Evolutionary conservation across 2,888 invertebrate genomes (phyloP).

Genomic region (Neoascia interrupta): DNA sequence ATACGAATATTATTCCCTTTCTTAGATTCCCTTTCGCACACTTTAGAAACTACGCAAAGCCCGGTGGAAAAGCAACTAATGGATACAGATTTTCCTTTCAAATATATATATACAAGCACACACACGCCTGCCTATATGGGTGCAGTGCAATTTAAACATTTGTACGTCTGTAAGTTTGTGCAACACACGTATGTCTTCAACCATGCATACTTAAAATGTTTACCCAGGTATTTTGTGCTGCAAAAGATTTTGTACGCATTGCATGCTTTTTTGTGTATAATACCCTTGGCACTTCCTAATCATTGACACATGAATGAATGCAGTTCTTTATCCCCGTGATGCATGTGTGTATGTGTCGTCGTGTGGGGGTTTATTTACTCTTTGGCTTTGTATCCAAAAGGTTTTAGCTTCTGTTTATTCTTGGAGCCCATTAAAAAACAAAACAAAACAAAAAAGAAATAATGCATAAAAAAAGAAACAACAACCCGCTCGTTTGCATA

Average conservation of each 20-base stretch:
- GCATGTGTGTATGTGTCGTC: not conserved
- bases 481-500: constrained; percentile 10
- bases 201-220: constrained; percentile 56
- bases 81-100: constrained; percentile 29
- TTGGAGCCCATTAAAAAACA: constrained; percentile 53
- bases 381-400: constrained; percentile 58
- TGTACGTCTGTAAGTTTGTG: too few relatives aligned
- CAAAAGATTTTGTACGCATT: constrained; percentile 69
- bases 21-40: constrained; percentile 11
- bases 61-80: constrained; percentile 9
- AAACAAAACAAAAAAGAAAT: constrained; percentile 14
- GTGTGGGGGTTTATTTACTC: constrained; percentile 54
- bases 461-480: constrained; percentile 14
- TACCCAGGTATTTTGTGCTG: constrained; percentile 51
- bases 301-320: constrained; percentile 68
- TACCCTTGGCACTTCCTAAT: constrained; percentile 68
- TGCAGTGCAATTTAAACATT: too few relatives aligned
- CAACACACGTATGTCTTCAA: too few relatives aligned
- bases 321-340: constrained; percentile 61
- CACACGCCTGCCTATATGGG: too few relatives aligned
- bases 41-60: constrained; percentile 38
- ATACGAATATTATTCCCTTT: not conserved
- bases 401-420: constrained; percentile 52
- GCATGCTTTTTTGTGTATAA: constrained; percentile 63
- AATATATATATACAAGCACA: constrained; percentile 5